A percentile compares a stretch with the other conserved stretches of the same genome.
These are phyloP conservation scores for Carpatolechia fugitivella DNA, from an alignment of 2,888 invertebrate genomes.

Conservation along the genomic window DNA sequence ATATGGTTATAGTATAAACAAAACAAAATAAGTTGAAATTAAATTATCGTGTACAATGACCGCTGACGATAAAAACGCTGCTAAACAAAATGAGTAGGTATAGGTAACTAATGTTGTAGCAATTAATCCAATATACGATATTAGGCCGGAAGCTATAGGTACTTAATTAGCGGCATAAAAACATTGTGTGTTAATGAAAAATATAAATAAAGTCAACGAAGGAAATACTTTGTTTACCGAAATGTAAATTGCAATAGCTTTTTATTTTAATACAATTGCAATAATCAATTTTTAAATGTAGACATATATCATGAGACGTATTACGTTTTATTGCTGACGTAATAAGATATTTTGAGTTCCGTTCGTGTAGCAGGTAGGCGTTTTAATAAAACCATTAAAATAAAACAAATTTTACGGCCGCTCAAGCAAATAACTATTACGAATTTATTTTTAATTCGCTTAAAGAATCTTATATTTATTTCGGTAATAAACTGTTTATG, in stretches of 20 bases:
- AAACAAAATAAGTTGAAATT: not conserved
- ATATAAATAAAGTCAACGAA: slow-evolving; percentile 3
- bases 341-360: too few relatives aligned
- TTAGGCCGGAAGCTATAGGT: slow-evolving; percentile 10
- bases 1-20: not conserved
- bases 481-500: too few relatives aligned
- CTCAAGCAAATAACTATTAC: too few relatives aligned
- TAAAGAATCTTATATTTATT: too few relatives aligned
- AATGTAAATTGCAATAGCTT: too few relatives aligned
- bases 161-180: slow-evolving; percentile 1
- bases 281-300: too few relatives aligned
- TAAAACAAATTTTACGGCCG: too few relatives aligned
- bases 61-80: not conserved
- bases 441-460: not conserved
- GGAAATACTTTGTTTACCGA: slow-evolving; percentile 14
- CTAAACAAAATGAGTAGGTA: slow-evolving; percentile 4
- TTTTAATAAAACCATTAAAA: too few relatives aligned
- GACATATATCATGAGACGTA: too few relatives aligned
- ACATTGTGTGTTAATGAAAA: slow-evolving; percentile 2
- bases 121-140: slow-evolving; percentile 5
- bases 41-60: not conserved
- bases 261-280: too few relatives aligned
- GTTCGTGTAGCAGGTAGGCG: too few relatives aligned
- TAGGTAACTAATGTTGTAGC: not conserved
- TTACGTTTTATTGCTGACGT: too few relatives aligned